Conservation (phyloP, 2,888 invertebrate genomes). For the Heliconius sara region DNA sequence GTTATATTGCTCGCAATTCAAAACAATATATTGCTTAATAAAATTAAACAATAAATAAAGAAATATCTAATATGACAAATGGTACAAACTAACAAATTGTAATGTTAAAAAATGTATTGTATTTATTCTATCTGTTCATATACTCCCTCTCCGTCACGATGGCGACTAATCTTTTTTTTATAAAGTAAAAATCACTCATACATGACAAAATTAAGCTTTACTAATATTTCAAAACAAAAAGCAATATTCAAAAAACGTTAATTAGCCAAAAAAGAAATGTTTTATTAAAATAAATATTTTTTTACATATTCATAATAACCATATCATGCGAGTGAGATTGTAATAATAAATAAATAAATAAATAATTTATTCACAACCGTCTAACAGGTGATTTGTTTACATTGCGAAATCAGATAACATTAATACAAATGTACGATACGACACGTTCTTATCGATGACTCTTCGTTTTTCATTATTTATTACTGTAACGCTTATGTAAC, state of each 20-base stretch:
- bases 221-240: no score
- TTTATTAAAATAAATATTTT: no score
- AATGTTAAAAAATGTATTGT: background rate
- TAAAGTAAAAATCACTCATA: no score
- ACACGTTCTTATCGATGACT: slow-evolving; percentile 56
- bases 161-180: no score
- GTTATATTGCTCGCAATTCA: slow-evolving; percentile 15
- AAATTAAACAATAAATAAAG: background rate
- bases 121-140: background rate
- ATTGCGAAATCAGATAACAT: slow-evolving; percentile 52
- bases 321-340: background rate
- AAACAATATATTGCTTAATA: background rate
- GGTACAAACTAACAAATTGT: no score
- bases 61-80: background rate
- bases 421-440: slow-evolving; percentile 49
- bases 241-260: no score
- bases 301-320: no score
- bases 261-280: no score
- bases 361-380: slow-evolving; percentile 31
- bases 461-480: slow-evolving; percentile 42
- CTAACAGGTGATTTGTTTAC: slow-evolving; percentile 59
- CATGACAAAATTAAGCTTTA: no score
- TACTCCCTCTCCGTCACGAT: no score
- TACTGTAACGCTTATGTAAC: slow-evolving; percentile 44
- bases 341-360: slow-evolving; percentile 19